Evolutionary conservation across 2,113 vertebrate species (phyloP), one percentile per base, ranked within the genome.

Genomic region (Galeopterus variegatus): DNA sequence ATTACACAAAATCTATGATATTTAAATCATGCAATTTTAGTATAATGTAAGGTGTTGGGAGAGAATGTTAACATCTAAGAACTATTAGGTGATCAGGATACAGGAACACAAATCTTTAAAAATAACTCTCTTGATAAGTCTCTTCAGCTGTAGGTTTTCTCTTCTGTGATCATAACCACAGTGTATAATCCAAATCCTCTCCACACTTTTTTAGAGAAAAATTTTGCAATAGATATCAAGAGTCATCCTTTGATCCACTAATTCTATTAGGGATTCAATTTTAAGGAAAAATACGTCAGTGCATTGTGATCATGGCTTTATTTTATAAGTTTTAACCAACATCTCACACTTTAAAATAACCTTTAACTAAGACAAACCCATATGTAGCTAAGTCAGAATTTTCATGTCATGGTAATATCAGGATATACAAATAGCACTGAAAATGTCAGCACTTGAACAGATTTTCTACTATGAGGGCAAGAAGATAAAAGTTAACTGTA

Each of bases 341-440:
- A 96, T 93, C 91, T 96, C 85, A 86, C 85, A 97, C 93, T 97
- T 92, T 65, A 81, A 97, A 97, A 96, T 96, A 97, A 97, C 97
- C 87, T 97, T 98, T 97, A 95, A 90, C 75, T 92, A 84, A 90
- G 58, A 97, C 88, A 97, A 90, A 80, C 87, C 86, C 97, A 97
- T 97, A 94, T 96, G 95, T 96, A 69, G 95, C 93, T 95, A 95
- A 97, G 95, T 97, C 89, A 92, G 97, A 97, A 97, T 97, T 97
- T 97, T 86, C 96, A 96, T 67, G 93, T 90, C 96, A 96, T 90
- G 89, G 95, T 94, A 96, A 97, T 97, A 97, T 94, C 92, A 97
- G 82, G 62, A 60, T 95, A 93, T 97, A 97, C 96, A 97, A 97
- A 97, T 97, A 97, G 97, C 96, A 92, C 75, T 72, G 92, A 87